Conservation (phyloP, 2,113 vertebrate genomes). For the Thunnus thynnus region DNA sequence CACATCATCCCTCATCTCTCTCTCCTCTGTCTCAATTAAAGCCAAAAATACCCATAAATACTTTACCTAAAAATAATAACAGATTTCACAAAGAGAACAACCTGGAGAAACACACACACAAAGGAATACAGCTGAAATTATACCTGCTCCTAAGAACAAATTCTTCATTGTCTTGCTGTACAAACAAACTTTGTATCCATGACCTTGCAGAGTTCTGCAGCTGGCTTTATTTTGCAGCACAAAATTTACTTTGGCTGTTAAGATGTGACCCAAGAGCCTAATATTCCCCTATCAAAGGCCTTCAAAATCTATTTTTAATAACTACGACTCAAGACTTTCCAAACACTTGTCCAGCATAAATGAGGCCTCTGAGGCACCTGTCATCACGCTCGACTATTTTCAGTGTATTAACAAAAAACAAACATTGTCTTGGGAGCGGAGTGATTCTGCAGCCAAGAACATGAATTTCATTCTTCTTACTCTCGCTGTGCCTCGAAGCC, state of each 20-base stretch:
- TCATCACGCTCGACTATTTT: conserved; percentile 52
- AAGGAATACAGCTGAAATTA: neutral
- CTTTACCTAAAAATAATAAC: neutral
- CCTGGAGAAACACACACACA: neutral
- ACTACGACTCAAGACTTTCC: conserved; percentile 30
- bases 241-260: conserved; percentile 28
- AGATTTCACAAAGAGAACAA: neutral
- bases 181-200: neutral
- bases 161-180: conserved; percentile 10
- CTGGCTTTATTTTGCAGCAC: conserved; percentile 19
- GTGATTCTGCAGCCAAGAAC: conserved; percentile 44
- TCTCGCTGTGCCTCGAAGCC: neutral
- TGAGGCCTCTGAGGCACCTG: conserved; percentile 54
- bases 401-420: conserved; percentile 44
- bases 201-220: conserved; percentile 47
- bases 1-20: too few relatives aligned
- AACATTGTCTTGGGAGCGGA: conserved; percentile 54
- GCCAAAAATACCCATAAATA: neutral
- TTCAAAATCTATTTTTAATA: conserved; percentile 35
- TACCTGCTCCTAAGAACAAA: neutral
- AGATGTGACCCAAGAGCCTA: conserved; percentile 42
- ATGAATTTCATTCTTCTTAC: conserved; percentile 10
- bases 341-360: conserved; percentile 38
- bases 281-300: conserved; percentile 53
- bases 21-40: neutral